Conservation (phyloP, 2,888 invertebrate species). For the Lasius platythorax region DNA sequence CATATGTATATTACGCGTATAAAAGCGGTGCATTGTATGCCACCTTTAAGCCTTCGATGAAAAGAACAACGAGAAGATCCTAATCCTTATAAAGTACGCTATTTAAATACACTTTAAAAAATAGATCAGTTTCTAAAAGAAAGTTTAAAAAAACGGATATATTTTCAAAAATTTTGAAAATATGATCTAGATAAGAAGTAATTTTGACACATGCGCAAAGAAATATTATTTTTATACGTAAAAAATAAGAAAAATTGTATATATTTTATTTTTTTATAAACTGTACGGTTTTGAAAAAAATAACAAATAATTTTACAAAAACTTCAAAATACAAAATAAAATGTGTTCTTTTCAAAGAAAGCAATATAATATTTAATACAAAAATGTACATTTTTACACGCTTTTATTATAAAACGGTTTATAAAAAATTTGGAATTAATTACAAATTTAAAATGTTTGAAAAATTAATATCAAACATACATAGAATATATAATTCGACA, state of each 20-base stretch:
- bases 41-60: not conserved
- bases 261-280: not conserved
- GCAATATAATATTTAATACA: not conserved
- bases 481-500: not conserved
- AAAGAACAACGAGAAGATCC: not conserved
- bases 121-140: not conserved
- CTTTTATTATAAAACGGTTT: not conserved
- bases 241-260: not conserved
- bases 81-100: not conserved
- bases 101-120: not conserved
- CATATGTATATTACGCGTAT: not conserved
- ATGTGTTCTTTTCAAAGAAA: not conserved
- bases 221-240: not conserved
- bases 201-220: not conserved
- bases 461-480: not conserved
- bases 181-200: not conserved
- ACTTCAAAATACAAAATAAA: not conserved
- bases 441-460: not conserved
- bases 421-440: not conserved
- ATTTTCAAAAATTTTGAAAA: constrained; percentile 11
- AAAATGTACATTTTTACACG: not conserved
- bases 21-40: not conserved
- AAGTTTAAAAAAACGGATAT: not conserved
- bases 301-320: not conserved
- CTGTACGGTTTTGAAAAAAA: not conserved